These are phyloP conservation scores for Tetraneura akinire DNA, from an alignment of 1,140 invertebrate species.

Conservation along the genomic window DNA sequence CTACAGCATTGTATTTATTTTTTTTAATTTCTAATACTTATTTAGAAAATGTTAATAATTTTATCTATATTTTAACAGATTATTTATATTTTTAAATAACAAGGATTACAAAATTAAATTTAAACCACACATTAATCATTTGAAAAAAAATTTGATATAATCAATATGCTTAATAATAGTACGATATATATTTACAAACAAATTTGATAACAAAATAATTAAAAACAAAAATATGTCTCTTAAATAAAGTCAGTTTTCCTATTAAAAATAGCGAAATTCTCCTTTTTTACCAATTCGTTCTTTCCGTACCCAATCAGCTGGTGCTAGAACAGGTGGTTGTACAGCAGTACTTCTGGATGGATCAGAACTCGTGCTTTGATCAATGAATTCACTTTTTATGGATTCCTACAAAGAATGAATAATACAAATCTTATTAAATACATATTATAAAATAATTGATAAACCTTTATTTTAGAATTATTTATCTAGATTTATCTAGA, in stretches of 20 bases:
- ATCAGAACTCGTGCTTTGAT: conserved; percentile 60
- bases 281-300: conserved; percentile 91
- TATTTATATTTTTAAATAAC: background rate
- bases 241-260: background rate
- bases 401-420: conserved; percentile 59
- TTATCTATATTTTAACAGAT: background rate
- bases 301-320: conserved; percentile 79
- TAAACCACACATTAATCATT: background rate
- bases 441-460: too few species aligned
- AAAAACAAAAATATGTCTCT: background rate
- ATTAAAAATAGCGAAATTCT: conserved; percentile 92
- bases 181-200: conserved; percentile 18
- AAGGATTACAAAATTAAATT: background rate
- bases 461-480: too few species aligned
- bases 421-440: too few species aligned
- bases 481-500: too few species aligned
- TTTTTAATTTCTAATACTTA: too few species aligned
- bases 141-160: background rate
- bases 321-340: conserved; percentile 63
- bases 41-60: too few species aligned
- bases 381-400: conserved; percentile 58
- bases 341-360: conserved; percentile 54
- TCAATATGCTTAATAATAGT: background rate
- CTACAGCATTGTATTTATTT: too few species aligned
- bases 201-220: conserved; percentile 15